Evolutionary conservation across 1,140 invertebrate species (phyloP), one percentile per base, ranked within the genome.

Genomic region (Venturia canescens): DNA sequence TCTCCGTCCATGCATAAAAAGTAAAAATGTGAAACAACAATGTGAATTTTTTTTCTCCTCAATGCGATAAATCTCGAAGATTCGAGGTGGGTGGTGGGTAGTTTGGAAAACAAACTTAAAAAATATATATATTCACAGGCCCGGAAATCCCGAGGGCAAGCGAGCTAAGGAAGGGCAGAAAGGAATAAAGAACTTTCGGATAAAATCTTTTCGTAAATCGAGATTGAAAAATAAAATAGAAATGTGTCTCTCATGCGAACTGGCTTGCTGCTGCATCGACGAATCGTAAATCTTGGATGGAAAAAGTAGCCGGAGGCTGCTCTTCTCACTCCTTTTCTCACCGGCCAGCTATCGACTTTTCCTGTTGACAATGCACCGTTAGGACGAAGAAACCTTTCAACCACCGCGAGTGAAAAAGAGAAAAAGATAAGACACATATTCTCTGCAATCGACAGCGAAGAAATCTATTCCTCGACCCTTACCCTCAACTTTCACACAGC

Each of bases 281-380:
- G 53, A 57, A 57, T 23, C 53, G 15, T 57, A 57, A 57, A 57
- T 57, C 53, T 57, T 21, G 18, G 4, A 18, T 57, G 53, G 53
- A 18, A 57, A 57, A 57, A 57, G 3, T 57, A 57, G 53, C 53
- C 53, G 53, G 53, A 57, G 53, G 53, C 53, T 57, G 53, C 53
- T 18, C 21, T 57, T 11, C 15, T 57, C 18, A 21, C 21, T 57
- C 21, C 53, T 57, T n/a, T 57, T 21, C 53, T 57, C 9, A 21
- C 15, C 53, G 53, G 53, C 53, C 53, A n/a, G 5, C 53, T 57
- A 57, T 57, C 53, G 53, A 57, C 53, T 57, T 57, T 57, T 57
- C 16, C 53, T 57, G 4, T 57, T 57, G 53, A 57, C 53, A 21
- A 57, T 57, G 53, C 5, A 11, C 38, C 38, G 2, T 11, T 11